Conservation (phyloP, 1,140 invertebrate genomes). For the Chionoecetes opilio region DNA sequence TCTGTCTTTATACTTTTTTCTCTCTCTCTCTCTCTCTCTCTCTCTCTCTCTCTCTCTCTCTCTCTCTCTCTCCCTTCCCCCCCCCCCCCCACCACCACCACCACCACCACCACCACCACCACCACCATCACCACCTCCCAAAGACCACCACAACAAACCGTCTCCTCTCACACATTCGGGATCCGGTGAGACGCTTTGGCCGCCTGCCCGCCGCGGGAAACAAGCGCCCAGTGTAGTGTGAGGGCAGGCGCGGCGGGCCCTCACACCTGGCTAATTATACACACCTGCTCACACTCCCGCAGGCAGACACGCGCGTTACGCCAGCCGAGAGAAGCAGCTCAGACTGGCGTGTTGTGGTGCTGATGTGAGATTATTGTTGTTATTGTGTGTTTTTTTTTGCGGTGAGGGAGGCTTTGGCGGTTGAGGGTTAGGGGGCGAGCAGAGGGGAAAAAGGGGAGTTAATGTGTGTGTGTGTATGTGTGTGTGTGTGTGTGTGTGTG, state of each 20-base stretch:
- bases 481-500: no score
- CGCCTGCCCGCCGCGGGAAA: conserved; percentile 10
- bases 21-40: no score
- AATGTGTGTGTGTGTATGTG: neutral
- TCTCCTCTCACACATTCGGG: no score
- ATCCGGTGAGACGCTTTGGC: neutral
- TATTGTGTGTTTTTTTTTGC: neutral
- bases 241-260: neutral
- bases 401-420: neutral
- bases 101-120: neutral
- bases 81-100: neutral
- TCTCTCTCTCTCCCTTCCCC: no score
- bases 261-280: conserved; percentile 28
- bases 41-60: no score
- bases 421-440: neutral
- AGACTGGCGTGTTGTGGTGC: neutral
- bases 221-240: neutral
- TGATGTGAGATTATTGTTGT: conserved; percentile 2
- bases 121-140: neutral
- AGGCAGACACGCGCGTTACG: neutral
- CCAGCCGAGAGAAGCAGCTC: neutral
- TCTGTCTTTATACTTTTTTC: no score
- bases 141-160: neutral
- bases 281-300: neutral
- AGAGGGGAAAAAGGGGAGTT: neutral